Base-by-base conservation (phyloP, 2,888 invertebrate genomes). In the Mactromeris polynyma region DNA sequence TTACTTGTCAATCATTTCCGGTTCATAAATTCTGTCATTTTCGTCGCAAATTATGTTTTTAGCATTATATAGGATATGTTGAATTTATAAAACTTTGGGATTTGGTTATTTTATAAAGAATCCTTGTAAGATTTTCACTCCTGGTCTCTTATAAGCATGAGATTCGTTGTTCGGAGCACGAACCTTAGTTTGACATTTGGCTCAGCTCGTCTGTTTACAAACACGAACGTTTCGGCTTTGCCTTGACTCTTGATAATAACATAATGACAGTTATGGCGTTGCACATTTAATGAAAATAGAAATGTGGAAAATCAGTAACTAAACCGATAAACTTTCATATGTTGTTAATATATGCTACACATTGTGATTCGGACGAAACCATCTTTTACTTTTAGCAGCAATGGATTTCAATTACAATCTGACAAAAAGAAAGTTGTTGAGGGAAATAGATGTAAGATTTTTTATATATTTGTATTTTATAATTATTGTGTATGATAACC, bases 371-470 rank as follows among this genome's bases (percentile, higher is more conserved):
- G 46, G 46, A 17, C 46, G 17, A 46, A 17, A 1, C 46, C 46
- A n/a, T n/a, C n/a, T n/a, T n/a, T n/a, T n/a, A n/a, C n/a, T n/a
- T n/a, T n/a, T n/a, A n/a, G n/a, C n/a, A n/a, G n/a, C n/a, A 26
- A 93, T 93, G 93, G 89, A 90, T 69, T 89, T 87, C 51, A 79
- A 83, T 2, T 26, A 86, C 33, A 90, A 92, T 77, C 83, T 92
- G 6, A 73, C 93, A 54, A 91, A 90, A 81, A 91, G 93, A 73
- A 94, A 93, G 83, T 87, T 90, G 36, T 89, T 90, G 54, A 89
- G 94, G 85, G 94, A 94, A 89, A 91, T 92, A 40, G 88, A 93
- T 92, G 94, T 94, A 88, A 94, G 93, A 64, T 64, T 64, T 1
- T 26, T 64, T 1, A 2, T 58, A n/a, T 58, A 26, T 58, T 21